A percentile compares a stretch with the other conserved stretches of the same genome.
Conservation (phyloP, 2,888 invertebrate species). For the Tipula helvola region DNA sequence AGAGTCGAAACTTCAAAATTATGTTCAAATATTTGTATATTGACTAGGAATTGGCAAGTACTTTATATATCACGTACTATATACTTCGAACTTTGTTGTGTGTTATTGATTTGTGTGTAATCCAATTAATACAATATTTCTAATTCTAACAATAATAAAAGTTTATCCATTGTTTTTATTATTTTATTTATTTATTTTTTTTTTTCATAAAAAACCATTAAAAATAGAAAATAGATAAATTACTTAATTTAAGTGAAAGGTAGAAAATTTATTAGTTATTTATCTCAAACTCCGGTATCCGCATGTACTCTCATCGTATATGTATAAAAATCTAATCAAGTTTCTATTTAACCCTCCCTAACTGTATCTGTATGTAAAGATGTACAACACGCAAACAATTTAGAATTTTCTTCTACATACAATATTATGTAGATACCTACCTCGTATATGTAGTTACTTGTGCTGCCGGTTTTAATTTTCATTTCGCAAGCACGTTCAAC, state of each 20-base stretch:
- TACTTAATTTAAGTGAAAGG: background rate
- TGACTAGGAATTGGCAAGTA: no score
- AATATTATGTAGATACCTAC: background rate
- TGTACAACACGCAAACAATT: background rate
- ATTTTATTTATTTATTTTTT: background rate
- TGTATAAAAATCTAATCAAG: background rate
- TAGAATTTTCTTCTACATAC: background rate
- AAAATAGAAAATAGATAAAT: slow-evolving; percentile 4
- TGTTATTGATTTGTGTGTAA: background rate
- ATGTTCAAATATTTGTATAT: no score
- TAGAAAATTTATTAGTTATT: background rate
- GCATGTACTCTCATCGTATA: no score
- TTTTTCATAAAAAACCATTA: background rate
- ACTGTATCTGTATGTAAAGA: background rate
- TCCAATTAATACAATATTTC: background rate
- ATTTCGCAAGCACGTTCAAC: slow-evolving; percentile 5
- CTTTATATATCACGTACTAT: no score
- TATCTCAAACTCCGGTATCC: background rate
- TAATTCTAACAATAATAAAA: background rate
- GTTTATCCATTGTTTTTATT: background rate
- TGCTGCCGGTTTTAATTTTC: background rate
- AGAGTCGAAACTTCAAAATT: no score
- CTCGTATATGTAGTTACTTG: background rate
- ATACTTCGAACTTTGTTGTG: no score
- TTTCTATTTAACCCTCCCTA: background rate